Evolutionary conservation across 2,797 vertebrate species (phyloP).

Genomic region (Dendrocincla fuliginosa): DNA sequence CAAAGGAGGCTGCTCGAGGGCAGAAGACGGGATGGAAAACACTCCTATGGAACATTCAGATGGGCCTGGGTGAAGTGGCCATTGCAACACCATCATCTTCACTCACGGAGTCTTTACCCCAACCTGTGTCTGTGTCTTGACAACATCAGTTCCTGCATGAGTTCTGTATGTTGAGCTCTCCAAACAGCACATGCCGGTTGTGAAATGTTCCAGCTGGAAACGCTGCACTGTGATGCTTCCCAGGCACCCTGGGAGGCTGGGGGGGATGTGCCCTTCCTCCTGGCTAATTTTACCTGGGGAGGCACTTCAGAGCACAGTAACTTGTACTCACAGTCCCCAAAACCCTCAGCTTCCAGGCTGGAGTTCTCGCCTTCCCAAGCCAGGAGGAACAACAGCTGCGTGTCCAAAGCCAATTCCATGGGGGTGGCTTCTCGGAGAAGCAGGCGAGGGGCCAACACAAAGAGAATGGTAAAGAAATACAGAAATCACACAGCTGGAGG

Average conservation of each 20-base stretch:
- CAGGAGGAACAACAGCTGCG: background rate
- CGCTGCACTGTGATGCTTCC: rapidly evolving
- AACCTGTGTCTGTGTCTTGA: background rate
- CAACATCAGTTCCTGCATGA: background rate
- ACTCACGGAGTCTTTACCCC: background rate
- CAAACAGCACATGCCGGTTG: background rate
- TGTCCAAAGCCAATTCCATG: background rate
- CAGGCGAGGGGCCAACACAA: conserved; percentile 22
- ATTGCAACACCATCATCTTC: rapidly evolving
- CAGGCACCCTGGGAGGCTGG: background rate
- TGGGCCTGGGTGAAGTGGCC: background rate
- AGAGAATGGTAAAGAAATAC: conserved; percentile 43
- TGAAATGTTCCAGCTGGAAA: rapidly evolving
- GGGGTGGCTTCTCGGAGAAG: background rate
- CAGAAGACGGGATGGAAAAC: background rate
- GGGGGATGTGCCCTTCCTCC: background rate
- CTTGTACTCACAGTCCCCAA: background rate
- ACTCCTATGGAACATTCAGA: rapidly evolving
- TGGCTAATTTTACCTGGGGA: background rate
- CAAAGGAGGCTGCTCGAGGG: background rate
- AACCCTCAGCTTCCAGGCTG: background rate
- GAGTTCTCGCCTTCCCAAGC: background rate
- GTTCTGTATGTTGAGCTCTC: rapidly evolving
- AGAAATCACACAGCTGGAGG: background rate
- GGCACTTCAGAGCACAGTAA: background rate